Evolutionary conservation across 2,797 vertebrate genomes (phyloP).

Genomic region (Salarias fasciatus): DNA sequence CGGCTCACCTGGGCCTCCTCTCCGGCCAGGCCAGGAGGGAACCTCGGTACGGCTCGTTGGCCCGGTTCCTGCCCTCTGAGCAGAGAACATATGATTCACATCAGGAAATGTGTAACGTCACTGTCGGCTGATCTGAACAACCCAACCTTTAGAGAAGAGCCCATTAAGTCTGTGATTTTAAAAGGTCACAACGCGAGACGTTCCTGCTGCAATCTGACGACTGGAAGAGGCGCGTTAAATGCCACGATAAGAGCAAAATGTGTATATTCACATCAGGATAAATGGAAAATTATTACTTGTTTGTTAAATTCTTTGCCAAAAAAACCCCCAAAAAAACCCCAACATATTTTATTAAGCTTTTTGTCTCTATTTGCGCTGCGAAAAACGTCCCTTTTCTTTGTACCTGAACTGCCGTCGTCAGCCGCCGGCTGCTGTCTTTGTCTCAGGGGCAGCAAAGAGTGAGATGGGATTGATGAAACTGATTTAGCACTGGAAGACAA

Average conservation of each 20-base stretch:
- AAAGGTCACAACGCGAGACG: background rate
- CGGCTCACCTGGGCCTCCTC: slow-evolving; percentile 85
- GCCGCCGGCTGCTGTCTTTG: slow-evolving; percentile 88
- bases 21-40: slow-evolving; percentile 87
- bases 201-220: background rate
- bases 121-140: background rate
- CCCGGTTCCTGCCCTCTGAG: slow-evolving; percentile 86
- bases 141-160: background rate
- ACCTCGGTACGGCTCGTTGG: slow-evolving; percentile 83
- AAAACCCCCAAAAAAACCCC: no score
- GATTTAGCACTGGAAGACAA: slow-evolving; percentile 80
- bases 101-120: slow-evolving; percentile 6
- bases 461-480: slow-evolving; percentile 82
- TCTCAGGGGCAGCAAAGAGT: slow-evolving; percentile 87
- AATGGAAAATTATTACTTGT: no score
- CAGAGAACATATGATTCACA: slow-evolving; percentile 14
- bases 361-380: no score
- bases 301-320: no score
- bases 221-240: no score
- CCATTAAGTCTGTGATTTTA: background rate
- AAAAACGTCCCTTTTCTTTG: slow-evolving; percentile 11
- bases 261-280: no score
- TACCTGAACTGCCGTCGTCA: slow-evolving; percentile 86
- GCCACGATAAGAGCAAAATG: no score
- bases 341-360: no score